Evolutionary conservation across 2,113 vertebrate genomes (phyloP).

Genomic region (Rhizomys pruinosus): DNA sequence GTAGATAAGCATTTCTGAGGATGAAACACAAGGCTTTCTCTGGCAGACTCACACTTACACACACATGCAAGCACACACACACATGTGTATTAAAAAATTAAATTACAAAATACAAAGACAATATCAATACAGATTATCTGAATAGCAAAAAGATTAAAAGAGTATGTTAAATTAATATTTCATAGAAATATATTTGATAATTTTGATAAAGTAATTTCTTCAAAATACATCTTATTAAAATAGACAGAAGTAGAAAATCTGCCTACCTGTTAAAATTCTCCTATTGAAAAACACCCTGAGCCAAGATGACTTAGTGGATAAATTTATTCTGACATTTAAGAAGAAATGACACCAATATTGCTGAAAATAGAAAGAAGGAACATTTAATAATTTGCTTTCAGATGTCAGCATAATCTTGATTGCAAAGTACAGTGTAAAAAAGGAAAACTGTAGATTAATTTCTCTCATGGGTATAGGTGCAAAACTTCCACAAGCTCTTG

Average conservation of each 20-base stretch:
- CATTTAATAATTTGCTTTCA: constrained; percentile 2
- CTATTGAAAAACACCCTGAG: background rate
- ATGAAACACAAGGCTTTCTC: too few relatives aligned
- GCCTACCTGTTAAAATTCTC: background rate
- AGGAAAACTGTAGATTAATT: background rate
- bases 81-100: background rate
- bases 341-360: background rate
- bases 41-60: background rate
- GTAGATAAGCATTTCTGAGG: too few relatives aligned
- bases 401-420: constrained; percentile 11
- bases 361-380: constrained; percentile 23
- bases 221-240: background rate
- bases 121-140: background rate
- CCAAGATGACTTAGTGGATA: background rate
- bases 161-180: background rate
- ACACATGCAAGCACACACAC: background rate
- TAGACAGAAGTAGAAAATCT: background rate
- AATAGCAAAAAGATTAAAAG: background rate
- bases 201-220: background rate
- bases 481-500: background rate
- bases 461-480: background rate
- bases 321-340: constrained; percentile 28
- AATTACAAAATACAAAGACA: background rate
- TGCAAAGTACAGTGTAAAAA: background rate
- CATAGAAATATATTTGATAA: background rate